Evolutionary conservation across 1,140 invertebrate genomes (phyloP), one percentile per base, ranked within the genome.

Genomic region (Glomeris maerens): DNA sequence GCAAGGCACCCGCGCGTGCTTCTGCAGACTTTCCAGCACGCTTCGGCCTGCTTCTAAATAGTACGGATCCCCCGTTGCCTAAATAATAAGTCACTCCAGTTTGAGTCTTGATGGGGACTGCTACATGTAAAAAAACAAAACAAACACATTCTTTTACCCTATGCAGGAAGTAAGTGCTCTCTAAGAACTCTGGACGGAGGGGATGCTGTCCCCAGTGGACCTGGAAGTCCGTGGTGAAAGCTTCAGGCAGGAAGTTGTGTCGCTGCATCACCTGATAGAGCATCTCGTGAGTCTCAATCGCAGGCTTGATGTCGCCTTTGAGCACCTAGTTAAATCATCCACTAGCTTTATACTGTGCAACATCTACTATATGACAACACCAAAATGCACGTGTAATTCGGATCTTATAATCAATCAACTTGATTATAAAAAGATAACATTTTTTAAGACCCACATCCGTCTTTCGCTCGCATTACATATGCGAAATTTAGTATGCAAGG

Each of bases 201-300:
- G 91, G 92, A 74, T 97, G 91, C 65, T 97, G 91, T 13, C 85
- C 91, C 94, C 94, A 98, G 62, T 98, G 90, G 0, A 98, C 88
- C 76, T 87, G 69, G 62, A 93, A 91, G 71, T 93, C 89, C 2
- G 84, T 84, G 0, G 90, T 94, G 65, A 94, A 95, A 17, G 91
- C 94, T 74, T 98, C 95, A 20, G 94, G 95, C 62, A 98, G 83
- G 65, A 98, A 97, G 55, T 90, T 96, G 67, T 98, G 92, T 53
- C 86, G 75, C 64, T 96, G 85, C 5, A 94, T 90, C 1, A 78
- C 87, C 73, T 97, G 91, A 66, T 94, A 95, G 1, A 96, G 72
- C 84, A 92, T 89, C 67, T 91, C 87, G 62, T 98, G 94, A 0
- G 91, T 96, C 73, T 96, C 91, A 10, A 98, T 90, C 0, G 94